Base-by-base conservation (phyloP, 2,113 vertebrate genomes). In the Leucopternis melanops region DNA sequence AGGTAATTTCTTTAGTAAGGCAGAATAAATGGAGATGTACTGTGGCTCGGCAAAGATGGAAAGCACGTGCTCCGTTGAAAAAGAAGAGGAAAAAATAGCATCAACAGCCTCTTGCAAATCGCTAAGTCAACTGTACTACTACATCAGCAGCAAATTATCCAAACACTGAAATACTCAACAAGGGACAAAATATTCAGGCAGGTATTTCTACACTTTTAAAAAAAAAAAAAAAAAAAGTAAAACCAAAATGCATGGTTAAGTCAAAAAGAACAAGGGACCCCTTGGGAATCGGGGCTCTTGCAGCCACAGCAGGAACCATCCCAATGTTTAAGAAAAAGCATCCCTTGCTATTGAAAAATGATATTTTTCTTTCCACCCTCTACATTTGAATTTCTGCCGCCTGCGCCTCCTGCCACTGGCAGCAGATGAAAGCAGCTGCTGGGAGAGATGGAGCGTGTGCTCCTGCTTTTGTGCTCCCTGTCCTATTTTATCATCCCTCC, bases 11-110 rank as follows among this genome's bases (percentile, higher is more conserved):
- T 69, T 57, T 11, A 77, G 63, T 10, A 38, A 93, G 17, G 84
- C 63, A 73, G 81, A 83, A 72, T 26, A 72, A 89, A 79, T 4
- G 20, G 45, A 50, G 71, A 31, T 7, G 34, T n/a, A 16, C n/a
- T 27, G 19, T 14, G 38, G 54, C 45, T 69, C 73, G 3, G 38
- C 2, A 3, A 74, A 65, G 70, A 42, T 0, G 3, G 65, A 65
- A 40, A 52, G 55, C 55, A 65, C 3, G 3, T 16, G 10, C 49
- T 31, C 49, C 0, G 0, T 32, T 34, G 26, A 55, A 54, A 58
- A 91, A 47, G 20, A 47, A 57, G 22, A 44, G 16, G 5, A 13
- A 16, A 42, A 86, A 50, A 13, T 2, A 32, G 9, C 29, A 77
- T 14, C 25, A 17, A 57, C 49, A 62, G 45, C 29, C 38, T 50